Evolutionary conservation across 2,113 vertebrate species (phyloP).

Genomic region (Verasper variegatus): DNA sequence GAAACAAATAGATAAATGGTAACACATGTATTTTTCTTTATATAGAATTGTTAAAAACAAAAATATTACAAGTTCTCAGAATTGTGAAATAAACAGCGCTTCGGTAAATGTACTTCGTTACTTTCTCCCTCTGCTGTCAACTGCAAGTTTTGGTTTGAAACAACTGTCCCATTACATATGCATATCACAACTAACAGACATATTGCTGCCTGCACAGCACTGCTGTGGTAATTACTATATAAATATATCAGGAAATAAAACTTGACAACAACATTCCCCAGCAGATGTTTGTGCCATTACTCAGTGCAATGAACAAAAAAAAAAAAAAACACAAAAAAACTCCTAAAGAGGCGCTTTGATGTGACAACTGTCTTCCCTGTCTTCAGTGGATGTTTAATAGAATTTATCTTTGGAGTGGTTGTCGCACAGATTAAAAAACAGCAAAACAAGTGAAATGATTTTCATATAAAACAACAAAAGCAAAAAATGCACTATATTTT

Average conservation of each 20-base stretch:
- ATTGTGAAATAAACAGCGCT: neutral
- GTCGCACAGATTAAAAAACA: neutral
- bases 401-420: constrained; percentile 8
- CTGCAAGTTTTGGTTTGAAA: neutral
- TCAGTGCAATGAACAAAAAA: neutral
- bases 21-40: neutral
- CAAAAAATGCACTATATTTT: neutral
- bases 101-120: too few species aligned
- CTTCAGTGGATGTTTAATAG: neutral
- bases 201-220: neutral
- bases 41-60: neutral
- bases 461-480: neutral
- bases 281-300: neutral
- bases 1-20: too few species aligned
- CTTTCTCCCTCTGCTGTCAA: too few species aligned
- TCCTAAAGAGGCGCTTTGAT: neutral
- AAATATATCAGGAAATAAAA: neutral
- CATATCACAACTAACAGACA: neutral
- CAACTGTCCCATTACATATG: neutral
- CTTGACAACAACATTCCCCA: neutral
- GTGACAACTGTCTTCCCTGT: neutral
- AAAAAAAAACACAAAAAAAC: neutral
- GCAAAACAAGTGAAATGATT: constrained; percentile 4
- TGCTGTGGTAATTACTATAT: neutral
- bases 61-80: neutral